A percentile compares a stretch with the other conserved stretches of the same genome.
Evolutionary conservation across 2,888 invertebrate species (phyloP).

Genomic region (Anthrax anthrax): DNA sequence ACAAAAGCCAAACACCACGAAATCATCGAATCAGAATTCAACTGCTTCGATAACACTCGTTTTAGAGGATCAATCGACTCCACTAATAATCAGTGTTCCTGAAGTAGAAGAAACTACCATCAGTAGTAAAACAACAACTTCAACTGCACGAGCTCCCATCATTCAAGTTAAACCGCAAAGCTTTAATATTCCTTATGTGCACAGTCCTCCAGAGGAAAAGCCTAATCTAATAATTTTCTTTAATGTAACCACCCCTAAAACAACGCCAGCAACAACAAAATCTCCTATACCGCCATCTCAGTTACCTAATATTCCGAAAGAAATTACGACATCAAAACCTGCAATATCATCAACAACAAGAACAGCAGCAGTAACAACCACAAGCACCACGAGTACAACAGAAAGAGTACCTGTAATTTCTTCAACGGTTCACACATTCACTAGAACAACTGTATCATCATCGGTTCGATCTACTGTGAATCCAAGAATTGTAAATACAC

Average conservation of each 20-base stretch:
- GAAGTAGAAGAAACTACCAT: slow-evolving; percentile 21
- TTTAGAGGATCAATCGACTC: slow-evolving; percentile 17
- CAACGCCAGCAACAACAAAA: slow-evolving; percentile 28
- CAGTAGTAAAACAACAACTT: slow-evolving; percentile 16
- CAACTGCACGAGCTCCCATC: not conserved
- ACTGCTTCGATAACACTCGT: slow-evolving; percentile 1
- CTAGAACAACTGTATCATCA: slow-evolving; percentile 37
- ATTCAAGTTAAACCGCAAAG: not conserved
- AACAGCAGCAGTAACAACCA: slow-evolving; percentile 17
- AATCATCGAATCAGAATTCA: not conserved
- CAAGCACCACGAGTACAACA: slow-evolving; percentile 11
- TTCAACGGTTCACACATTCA: slow-evolving; percentile 12
- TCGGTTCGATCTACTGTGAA: slow-evolving; percentile 31
- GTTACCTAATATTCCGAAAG: too few species aligned
- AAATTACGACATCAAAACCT: slow-evolving; percentile 15
- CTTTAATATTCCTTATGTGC: not conserved
- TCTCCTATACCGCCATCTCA: slow-evolving; percentile 15
- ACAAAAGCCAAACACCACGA: not conserved
- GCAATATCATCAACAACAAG: slow-evolving; percentile 36
- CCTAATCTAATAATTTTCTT: slow-evolving; percentile 30
- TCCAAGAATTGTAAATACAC: slow-evolving; percentile 11
- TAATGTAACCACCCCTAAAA: slow-evolving; percentile 24
- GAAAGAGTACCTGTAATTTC: slow-evolving; percentile 14
- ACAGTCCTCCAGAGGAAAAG: slow-evolving; percentile 21
- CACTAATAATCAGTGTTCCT: slow-evolving; percentile 26